Percentiles rank a stretch among this genome's conserved stretches.
Conservation (phyloP, 2,113 vertebrate genomes). For the Martes martes region DNA sequence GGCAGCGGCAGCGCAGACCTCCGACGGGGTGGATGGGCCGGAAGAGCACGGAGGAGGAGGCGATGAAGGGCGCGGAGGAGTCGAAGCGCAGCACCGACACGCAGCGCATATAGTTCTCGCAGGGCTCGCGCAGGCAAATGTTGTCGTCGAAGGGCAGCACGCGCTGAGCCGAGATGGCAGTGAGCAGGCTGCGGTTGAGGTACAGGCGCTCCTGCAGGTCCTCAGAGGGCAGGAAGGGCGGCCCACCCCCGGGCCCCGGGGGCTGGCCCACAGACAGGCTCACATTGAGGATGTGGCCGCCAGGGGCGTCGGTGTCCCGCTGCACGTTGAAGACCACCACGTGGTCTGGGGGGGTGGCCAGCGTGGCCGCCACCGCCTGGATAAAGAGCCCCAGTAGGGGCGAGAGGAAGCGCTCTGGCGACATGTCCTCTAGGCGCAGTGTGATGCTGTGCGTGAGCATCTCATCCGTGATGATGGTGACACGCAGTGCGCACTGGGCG, state of each 20-base stretch:
- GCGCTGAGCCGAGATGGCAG: slow-evolving; percentile 89
- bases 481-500: slow-evolving; percentile 93
- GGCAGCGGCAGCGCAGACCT: slow-evolving; percentile 94
- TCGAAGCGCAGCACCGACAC: slow-evolving; percentile 95
- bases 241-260: slow-evolving; percentile 32
- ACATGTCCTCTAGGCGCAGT: slow-evolving; percentile 93
- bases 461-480: slow-evolving; percentile 96
- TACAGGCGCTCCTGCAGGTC: slow-evolving; percentile 96
- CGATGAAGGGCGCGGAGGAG: slow-evolving; percentile 95
- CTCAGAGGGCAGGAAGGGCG: slow-evolving; percentile 90
- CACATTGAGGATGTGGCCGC: slow-evolving; percentile 93
- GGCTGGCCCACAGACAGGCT: slow-evolving; percentile 91
- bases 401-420: slow-evolving; percentile 94
- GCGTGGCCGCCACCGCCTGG: slow-evolving; percentile 91
- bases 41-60: slow-evolving; percentile 95
- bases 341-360: slow-evolving; percentile 88
- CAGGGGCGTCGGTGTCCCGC: slow-evolving; percentile 91
- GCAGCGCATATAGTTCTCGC: slow-evolving; percentile 99
- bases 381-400: slow-evolving; percentile 92
- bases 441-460: slow-evolving; percentile 99
- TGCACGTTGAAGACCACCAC: slow-evolving; percentile 96
- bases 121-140: slow-evolving; percentile 95
- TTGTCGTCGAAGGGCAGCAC: slow-evolving; percentile 98
- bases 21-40: slow-evolving; percentile 95
- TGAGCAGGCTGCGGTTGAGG: slow-evolving; percentile 93